phyloP scores from a whole-genome alignment of 2,113 vertebrate species.

The Campylomormyrus tamandua region DNA sequence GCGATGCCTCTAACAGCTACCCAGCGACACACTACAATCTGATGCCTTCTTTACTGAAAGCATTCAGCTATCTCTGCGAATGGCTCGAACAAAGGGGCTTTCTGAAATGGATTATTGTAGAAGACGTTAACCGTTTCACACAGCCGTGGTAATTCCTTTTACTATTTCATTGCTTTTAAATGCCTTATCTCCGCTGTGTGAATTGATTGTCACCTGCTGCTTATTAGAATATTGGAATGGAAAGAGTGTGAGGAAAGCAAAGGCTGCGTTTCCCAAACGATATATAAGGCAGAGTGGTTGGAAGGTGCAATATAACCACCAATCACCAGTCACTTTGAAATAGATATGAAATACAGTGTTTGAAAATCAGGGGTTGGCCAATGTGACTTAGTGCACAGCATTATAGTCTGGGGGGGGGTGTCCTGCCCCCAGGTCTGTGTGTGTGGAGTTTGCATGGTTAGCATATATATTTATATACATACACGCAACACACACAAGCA shows the following conservation, averaged over 20 bases:
- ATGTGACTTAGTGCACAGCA: not conserved
- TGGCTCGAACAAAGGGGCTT: conserved; percentile 36
- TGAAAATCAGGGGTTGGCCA: not conserved
- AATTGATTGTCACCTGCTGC: conserved; percentile 51
- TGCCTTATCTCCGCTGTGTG: conserved; percentile 50
- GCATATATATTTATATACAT: not conserved
- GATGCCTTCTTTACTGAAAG: conserved; percentile 32
- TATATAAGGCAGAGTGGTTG: conserved; percentile 40
- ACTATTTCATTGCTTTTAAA: conserved; percentile 60
- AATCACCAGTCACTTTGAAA: conserved; percentile 30
- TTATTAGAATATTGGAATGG: conserved; percentile 40
- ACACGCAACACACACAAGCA: not conserved
- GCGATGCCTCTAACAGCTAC: not conserved
- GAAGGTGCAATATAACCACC: conserved; percentile 41
- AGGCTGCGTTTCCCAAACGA: conserved; percentile 53
- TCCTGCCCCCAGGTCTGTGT: not conserved
- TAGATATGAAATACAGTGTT: not conserved
- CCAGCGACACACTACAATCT: conserved; percentile 8
- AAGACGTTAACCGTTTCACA: conserved; percentile 46
- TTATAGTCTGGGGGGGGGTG: not conserved
- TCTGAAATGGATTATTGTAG: conserved; percentile 49
- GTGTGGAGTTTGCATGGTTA: not conserved
- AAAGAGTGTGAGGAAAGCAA: conserved; percentile 52
- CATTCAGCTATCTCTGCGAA: conserved; percentile 36
- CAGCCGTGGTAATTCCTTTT: conserved; percentile 57